phyloP scores from a whole-genome alignment of 64 coral and sea anemone species.

The Stichodactyla mertensii region DNA sequence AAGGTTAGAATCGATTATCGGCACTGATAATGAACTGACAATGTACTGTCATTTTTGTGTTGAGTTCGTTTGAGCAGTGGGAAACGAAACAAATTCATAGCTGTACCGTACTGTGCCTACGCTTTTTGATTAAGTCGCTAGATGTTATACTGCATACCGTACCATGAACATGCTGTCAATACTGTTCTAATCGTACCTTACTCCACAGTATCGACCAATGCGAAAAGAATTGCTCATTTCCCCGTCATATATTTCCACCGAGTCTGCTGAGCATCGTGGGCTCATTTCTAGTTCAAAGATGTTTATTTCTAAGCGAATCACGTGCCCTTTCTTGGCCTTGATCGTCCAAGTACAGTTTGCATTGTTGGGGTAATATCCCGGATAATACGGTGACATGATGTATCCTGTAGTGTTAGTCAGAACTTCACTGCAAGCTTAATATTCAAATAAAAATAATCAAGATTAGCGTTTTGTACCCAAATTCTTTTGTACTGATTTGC shows the following conservation, averaged over 20 bases:
- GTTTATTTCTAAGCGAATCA: conserved; percentile 48
- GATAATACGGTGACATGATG: conserved; percentile 49
- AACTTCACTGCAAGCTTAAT: conserved; percentile 31
- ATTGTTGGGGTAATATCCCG: conserved; percentile 58
- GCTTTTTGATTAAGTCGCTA: no score
- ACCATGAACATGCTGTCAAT: not conserved
- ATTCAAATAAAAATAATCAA: not conserved
- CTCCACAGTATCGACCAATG: conserved; percentile 35
- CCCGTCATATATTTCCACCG: conserved; percentile 32
- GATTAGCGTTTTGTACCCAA: no score
- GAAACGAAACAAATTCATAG: no score
- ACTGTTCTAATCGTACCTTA: not conserved
- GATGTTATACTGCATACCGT: not conserved
- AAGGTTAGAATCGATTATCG: no score
- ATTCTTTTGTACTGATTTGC: no score
- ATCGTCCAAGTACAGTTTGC: conserved; percentile 39
- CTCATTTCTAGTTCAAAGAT: conserved; percentile 32
- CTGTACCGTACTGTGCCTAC: no score
- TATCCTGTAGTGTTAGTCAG: conserved; percentile 20
- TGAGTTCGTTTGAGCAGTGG: no score
- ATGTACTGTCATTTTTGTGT: no score
- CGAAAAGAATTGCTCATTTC: not conserved
- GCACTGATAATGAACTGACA: no score
- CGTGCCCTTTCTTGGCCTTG: conserved; percentile 10
- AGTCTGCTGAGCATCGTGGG: conserved; percentile 38